Percentiles rank a stretch among this genome's conserved stretches.
Conservation (phyloP, 2,113 vertebrate species). For the Syngnathoides biaculeatus region DNA sequence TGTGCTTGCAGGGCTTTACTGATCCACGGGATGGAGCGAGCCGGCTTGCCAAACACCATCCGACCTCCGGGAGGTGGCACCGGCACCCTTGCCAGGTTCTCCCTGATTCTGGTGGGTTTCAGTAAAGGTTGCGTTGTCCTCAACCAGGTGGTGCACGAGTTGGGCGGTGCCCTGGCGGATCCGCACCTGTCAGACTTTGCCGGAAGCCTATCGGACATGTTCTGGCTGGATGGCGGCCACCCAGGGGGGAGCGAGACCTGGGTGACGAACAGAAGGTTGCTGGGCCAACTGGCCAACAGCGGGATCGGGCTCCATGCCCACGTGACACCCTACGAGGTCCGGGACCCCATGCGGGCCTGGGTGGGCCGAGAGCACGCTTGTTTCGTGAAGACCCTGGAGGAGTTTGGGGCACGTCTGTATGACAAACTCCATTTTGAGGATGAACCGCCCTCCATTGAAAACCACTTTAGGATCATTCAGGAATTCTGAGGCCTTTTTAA, state of each 20-base stretch:
- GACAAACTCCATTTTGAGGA: constrained; percentile 87
- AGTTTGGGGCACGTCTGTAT: constrained; percentile 78
- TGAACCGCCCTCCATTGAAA: constrained; percentile 84
- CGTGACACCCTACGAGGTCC: constrained; percentile 93
- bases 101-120: constrained; percentile 88
- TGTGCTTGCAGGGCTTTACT: constrained; percentile 72
- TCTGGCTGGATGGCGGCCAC: constrained; percentile 96
- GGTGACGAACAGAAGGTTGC: constrained; percentile 82
- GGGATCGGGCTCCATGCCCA: constrained; percentile 84
- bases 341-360: constrained; percentile 92
- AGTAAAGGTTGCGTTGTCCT: constrained; percentile 98
- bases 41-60: constrained; percentile 71
- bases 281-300: constrained; percentile 81
- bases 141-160: constrained; percentile 91
- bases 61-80: constrained; percentile 54
- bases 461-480: constrained; percentile 93
- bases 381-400: constrained; percentile 84
- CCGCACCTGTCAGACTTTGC: constrained; percentile 78
- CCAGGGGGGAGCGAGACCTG: constrained; percentile 93
- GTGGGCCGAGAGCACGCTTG: constrained; percentile 87
- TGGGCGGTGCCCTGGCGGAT: constrained; percentile 81
- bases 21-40: constrained; percentile 82
- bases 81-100: constrained; percentile 53
- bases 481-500: constrained; percentile 62
- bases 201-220: constrained; percentile 80